Evolutionary conservation across 2,888 invertebrate genomes (phyloP), one percentile per base, ranked within the genome.

Genomic region (Clepsis dumicolana): DNA sequence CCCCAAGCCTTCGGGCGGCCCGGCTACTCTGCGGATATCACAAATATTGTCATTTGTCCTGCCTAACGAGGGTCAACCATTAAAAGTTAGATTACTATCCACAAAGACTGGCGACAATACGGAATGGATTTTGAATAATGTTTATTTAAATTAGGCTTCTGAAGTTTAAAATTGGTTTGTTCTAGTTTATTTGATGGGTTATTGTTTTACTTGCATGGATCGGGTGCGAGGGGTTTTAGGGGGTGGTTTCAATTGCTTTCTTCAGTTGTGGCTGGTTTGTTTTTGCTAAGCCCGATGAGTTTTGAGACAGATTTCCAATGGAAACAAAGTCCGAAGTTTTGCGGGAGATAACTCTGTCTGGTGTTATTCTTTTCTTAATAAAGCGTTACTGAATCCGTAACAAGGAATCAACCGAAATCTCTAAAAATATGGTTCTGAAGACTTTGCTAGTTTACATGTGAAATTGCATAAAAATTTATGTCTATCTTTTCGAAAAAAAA

Each of bases 61-160:
- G 10, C n/a, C 48, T 67, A 62, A 67, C 66, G 62, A 67, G 66
- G 66, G 66, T 67, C 14, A 16, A 25, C 66, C 66, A 67, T 67
- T 67, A 67, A 67, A 67, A 67, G 56, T 67, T 67, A 56, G 66
- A 67, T 67, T 62, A 62, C 62, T 25, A 24, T 48, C 56, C 53
- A 66, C 44, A 48, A 32, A 54, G 54, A 32, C 57, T 24, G 60
- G 56, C 62, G 66, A 67, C 66, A 62, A 67, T 67, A 48, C 66
- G 48, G 25, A 67, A 67, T 67, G 66, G 66, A 62, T 67, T 67
- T 67, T 67, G 66, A 62, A 67, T 67, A 67, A 67, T 67, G 62
- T 67, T 67, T 67, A 67, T 67, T 67, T 67, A 67, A 66, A 66
- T 62, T 62, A 48, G 35, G 56, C 48, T 62, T 64, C 16, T 56